Evolutionary conservation across 2,797 vertebrate genomes (phyloP).

Genomic region (Chanos chanos): DNA sequence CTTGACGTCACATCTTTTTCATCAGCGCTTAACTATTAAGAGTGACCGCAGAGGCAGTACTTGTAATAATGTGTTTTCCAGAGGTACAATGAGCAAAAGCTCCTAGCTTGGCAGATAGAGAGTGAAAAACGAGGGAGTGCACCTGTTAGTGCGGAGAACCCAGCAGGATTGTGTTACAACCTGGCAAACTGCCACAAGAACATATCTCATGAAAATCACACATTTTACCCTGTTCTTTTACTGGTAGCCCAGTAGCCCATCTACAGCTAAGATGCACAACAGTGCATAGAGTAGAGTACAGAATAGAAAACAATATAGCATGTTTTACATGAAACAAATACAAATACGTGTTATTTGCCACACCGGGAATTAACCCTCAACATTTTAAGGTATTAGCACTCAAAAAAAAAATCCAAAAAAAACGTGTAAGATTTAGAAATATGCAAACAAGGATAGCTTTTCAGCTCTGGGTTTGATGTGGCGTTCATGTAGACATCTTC

Average conservation of each 20-base stretch:
- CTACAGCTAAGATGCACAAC: slow-evolving; percentile 15
- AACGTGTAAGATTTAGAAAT: background rate
- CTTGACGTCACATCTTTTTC: slow-evolving; percentile 26
- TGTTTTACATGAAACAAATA: no score
- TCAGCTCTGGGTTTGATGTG: background rate
- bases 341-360: no score
- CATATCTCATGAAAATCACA: slow-evolving; percentile 32
- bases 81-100: slow-evolving; percentile 37
- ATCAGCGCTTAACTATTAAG: slow-evolving; percentile 14
- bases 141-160: slow-evolving; percentile 47
- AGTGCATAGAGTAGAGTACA: no score
- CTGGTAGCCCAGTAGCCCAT: slow-evolving; percentile 32
- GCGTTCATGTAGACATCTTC: slow-evolving; percentile 8
- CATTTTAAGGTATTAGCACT: no score
- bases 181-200: slow-evolving; percentile 40
- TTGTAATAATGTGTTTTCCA: slow-evolving; percentile 39
- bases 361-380: no score
- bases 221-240: slow-evolving; percentile 30
- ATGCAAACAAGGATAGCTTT: background rate
- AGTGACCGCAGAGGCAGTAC: slow-evolving; percentile 17
- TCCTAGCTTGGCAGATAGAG: slow-evolving; percentile 25
- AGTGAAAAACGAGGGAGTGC: slow-evolving; percentile 30
- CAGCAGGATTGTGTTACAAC: slow-evolving; percentile 45
- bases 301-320: no score
- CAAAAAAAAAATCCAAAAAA: no score